Evolutionary conservation across 2,113 vertebrate genomes (phyloP).

Genomic region (Protomyctophum bolini): DNA sequence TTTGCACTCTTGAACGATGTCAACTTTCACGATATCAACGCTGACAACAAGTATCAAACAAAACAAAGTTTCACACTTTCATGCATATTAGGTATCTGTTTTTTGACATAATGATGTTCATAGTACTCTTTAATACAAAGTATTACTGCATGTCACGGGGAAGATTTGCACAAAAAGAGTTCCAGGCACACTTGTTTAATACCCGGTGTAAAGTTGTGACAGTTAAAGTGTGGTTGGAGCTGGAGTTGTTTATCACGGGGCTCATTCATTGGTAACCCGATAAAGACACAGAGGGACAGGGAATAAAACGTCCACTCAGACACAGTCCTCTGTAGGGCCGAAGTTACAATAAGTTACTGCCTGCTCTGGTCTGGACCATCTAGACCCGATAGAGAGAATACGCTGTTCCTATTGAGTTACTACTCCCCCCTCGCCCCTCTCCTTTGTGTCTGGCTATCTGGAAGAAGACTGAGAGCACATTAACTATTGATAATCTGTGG

Average conservation of each 20-base stretch:
- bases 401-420: not conserved
- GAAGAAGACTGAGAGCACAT: conserved; percentile 57
- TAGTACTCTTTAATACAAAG: no score
- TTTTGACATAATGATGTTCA: no score
- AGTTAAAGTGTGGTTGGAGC: not conserved
- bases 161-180: no score
- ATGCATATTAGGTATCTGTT: no score
- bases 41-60: no score
- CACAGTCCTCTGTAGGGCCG: not conserved
- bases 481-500: conserved; percentile 72
- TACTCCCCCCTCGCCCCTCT: conserved; percentile 10
- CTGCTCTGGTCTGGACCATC: not conserved
- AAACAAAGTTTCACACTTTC: no score
- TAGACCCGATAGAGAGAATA: not conserved
- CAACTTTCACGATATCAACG: not conserved
- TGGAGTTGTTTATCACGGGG: not conserved
- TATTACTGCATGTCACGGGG: no score
- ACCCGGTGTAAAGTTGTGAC: no score
- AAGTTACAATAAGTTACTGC: conserved; percentile 9
- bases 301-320: not conserved
- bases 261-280: not conserved
- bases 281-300: not conserved
- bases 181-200: no score
- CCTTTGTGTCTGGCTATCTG: conserved; percentile 30
- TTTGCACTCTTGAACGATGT: conserved; percentile 7